phyloP scores from a whole-genome alignment of 1,140 invertebrate genomes.

The Pollicipes pollicipes region DNA sequence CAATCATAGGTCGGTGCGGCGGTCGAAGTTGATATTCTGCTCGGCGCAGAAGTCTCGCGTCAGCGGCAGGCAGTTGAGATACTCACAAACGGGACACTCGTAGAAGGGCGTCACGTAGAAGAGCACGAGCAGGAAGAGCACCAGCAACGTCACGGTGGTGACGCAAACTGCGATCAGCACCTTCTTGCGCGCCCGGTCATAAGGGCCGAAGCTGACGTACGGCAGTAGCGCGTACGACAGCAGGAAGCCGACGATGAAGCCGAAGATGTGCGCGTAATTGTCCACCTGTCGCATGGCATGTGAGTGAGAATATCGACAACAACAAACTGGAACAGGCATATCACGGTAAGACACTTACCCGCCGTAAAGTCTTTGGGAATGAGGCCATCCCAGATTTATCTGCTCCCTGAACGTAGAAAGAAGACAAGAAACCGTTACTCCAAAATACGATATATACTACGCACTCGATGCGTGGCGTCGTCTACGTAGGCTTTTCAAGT shows the following conservation, averaged over 20 bases:
- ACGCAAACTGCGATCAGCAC: constrained; percentile 64
- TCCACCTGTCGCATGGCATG: constrained; percentile 36
- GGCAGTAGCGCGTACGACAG: constrained; percentile 73
- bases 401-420: too few relatives aligned
- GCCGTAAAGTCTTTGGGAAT: not conserved
- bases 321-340: constrained; percentile 3
- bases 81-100: constrained; percentile 70
- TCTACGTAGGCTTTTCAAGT: too few relatives aligned
- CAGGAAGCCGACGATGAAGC: constrained; percentile 86
- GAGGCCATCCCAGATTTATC: too few relatives aligned
- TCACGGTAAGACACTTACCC: not conserved
- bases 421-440: too few relatives aligned
- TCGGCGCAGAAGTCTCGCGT: constrained; percentile 78
- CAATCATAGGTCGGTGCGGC: constrained; percentile 9
- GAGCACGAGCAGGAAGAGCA: constrained; percentile 57
- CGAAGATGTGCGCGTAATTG: constrained; percentile 84
- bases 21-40: constrained; percentile 73
- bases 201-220: constrained; percentile 68
- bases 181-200: constrained; percentile 60
- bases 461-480: too few relatives aligned
- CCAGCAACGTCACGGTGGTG: constrained; percentile 46
- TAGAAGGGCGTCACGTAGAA: constrained; percentile 80
- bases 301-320: not conserved
- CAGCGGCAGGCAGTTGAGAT: constrained; percentile 82
- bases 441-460: too few relatives aligned